Base-by-base conservation (phyloP, 64 coral and sea anemone species). In the Stichodactyla mertensii region DNA sequence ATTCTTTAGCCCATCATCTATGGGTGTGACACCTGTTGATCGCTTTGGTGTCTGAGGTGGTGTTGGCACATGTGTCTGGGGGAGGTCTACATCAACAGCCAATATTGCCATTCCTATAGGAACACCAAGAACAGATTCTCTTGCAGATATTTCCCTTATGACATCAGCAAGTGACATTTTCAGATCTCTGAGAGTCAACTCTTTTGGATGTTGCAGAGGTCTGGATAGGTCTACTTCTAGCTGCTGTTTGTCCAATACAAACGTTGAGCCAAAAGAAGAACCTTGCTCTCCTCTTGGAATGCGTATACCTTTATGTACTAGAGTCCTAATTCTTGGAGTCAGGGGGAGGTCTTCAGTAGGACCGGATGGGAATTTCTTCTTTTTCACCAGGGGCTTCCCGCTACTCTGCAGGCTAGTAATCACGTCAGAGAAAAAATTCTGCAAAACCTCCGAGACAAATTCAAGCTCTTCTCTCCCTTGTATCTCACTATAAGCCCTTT, bases 101-200 rank as follows among this genome's bases (percentile, higher is more conserved):
- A 89, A 85, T 20, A 85, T 70, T 51, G 91, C 89, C 88, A 89
- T 89, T 87, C 94, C 94, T 66, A 97, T 71, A 28, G 94, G 82
- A n/a, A 71, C 81, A 55, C 91, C 91, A 0, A 97, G 26, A 51
- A 84, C 86, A 26, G 94, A 90, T 71, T 97, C 94, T 54, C 88
- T 92, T 11, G 82, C 86, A 3, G 86, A 87, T 85, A 97, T 89
- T 83, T 97, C 91, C 86, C 86, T 57, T 20, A 97, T 85, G 11
- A 97, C 94, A 10, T 86, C 85, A 45, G 94, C 86, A 61, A 97
- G 91, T 12, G 91, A 93, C 62, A 80, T 77, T 71, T 85, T 97
- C 0, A 97, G 86, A 31, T 97, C 94, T 16, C 90, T 84, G 54
- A 97, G 52, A 82, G 84, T 89, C 36, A 97, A 78, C 16, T 84